Conservation (phyloP, 2,888 invertebrate genomes). For the Mythimna albipuncta region DNA sequence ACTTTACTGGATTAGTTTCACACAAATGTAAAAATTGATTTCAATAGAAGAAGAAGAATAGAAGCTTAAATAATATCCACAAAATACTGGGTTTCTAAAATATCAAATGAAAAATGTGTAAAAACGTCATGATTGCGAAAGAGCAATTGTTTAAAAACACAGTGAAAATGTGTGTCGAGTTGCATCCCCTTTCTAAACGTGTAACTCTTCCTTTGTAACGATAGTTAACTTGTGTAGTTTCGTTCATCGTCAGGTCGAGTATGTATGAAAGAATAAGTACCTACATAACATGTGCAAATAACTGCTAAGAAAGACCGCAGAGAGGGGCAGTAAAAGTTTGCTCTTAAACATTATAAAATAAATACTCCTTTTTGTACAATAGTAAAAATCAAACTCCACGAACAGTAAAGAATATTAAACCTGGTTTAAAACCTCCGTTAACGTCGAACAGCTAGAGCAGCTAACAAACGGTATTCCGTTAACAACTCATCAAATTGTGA, state of each 20-base stretch:
- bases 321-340: constrained; percentile 7
- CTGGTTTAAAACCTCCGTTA: not conserved
- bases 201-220: constrained; percentile 18
- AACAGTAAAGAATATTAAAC: constrained; percentile 14
- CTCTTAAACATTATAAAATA: not conserved
- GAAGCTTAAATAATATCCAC: too few relatives aligned
- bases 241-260: constrained; percentile 7
- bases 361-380: not conserved
- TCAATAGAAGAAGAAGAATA: too few relatives aligned
- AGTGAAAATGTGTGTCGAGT: too few relatives aligned
- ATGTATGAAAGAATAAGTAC: not conserved
- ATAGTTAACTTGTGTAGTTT: constrained; percentile 3
- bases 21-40: too few relatives aligned
- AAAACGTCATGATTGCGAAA: too few relatives aligned
- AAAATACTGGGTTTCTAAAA: too few relatives aligned
- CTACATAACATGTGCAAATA: constrained; percentile 3
- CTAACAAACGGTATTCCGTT: too few relatives aligned
- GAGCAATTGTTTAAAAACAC: too few relatives aligned
- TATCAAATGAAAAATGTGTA: too few relatives aligned
- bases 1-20: too few relatives aligned
- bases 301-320: not conserved
- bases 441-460: too few relatives aligned
- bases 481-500: constrained; percentile 2
- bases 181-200: too few relatives aligned
- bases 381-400: constrained; percentile 15